Conservation (phyloP, 2,797 vertebrate genomes). For the Podarcis lilfordi region DNA sequence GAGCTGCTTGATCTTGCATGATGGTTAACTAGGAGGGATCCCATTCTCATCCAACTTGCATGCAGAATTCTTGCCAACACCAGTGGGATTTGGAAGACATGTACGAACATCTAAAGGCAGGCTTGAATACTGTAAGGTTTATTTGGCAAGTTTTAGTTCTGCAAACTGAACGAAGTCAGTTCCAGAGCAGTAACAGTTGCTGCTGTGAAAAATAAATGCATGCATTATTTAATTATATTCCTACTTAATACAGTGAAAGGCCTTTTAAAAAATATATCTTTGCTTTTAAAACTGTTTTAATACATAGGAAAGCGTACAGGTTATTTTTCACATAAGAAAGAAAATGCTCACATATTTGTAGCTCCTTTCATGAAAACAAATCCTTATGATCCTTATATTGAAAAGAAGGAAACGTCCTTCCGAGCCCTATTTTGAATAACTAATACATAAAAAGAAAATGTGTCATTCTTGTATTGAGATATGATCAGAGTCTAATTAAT, state of each 20-base stretch:
- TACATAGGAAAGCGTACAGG: constrained; percentile 7
- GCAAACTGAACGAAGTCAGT: constrained; percentile 62
- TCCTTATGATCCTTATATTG: neutral
- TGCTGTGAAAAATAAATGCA: constrained; percentile 51
- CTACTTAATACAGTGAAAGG: constrained; percentile 16
- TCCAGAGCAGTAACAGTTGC: constrained; percentile 46
- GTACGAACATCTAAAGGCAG: constrained; percentile 45
- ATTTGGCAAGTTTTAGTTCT: constrained; percentile 65
- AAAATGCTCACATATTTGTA: constrained; percentile 11
- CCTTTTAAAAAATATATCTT: constrained; percentile 40
- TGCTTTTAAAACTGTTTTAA: neutral
- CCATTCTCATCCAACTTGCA: constrained; percentile 45
- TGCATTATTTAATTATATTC: constrained; percentile 57
- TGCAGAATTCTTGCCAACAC: constrained; percentile 47
- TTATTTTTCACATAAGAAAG: constrained; percentile 14
- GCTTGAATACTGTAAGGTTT: constrained; percentile 46
- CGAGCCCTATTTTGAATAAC: constrained; percentile 19
- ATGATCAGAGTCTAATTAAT: constrained; percentile 44
- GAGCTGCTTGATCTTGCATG: constrained; percentile 82
- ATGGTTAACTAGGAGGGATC: constrained; percentile 70
- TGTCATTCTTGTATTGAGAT: constrained; percentile 43
- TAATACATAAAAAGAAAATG: constrained; percentile 44
- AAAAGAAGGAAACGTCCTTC: constrained; percentile 23
- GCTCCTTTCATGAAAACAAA: constrained; percentile 38
- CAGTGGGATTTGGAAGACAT: constrained; percentile 31